These are phyloP conservation scores for Pollicipes pollicipes DNA, from an alignment of 1,140 invertebrate genomes.

Conservation along the genomic window DNA sequence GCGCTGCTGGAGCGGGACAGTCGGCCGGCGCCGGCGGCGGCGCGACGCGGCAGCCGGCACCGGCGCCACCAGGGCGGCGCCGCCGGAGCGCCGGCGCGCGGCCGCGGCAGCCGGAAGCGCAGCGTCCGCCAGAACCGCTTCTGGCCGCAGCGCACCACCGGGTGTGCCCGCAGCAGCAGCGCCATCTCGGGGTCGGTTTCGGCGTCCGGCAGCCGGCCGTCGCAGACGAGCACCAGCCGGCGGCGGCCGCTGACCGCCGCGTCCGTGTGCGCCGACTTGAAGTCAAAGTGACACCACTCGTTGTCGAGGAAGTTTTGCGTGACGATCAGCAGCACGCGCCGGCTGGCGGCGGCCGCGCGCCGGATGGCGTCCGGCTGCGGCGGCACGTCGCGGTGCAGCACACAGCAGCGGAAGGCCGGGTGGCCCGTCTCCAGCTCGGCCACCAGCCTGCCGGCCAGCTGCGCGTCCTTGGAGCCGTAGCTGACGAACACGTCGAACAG, in stretches of 20 bases:
- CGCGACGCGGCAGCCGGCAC: not conserved
- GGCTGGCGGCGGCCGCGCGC: conserved; percentile 73
- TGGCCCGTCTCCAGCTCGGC: conserved; percentile 57
- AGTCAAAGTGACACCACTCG: conserved; percentile 84
- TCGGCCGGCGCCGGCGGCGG: not conserved
- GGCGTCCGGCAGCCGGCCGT: conserved; percentile 57
- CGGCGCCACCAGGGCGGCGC: not conserved
- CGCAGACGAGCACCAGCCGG: conserved; percentile 62
- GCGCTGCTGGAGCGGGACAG: not conserved
- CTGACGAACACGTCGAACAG: conserved; percentile 87
- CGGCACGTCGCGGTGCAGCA: conserved; percentile 79
- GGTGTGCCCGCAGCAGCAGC: conserved; percentile 77
- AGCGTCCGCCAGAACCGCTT: conserved; percentile 86
- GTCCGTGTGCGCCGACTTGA: conserved; percentile 82
- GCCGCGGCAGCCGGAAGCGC: conserved; percentile 54
- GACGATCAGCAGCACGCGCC: conserved; percentile 72
- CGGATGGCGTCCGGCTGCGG: conserved; percentile 41
- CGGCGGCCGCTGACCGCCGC: conserved; percentile 58
- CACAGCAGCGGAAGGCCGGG: conserved; percentile 68
- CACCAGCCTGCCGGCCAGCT: conserved; percentile 55
- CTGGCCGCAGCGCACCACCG: conserved; percentile 74
- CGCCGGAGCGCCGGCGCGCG: not conserved
- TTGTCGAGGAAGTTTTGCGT: conserved; percentile 84
- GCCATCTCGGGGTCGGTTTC: conserved; percentile 76
- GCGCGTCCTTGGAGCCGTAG: conserved; percentile 79